Evolutionary conservation across 2,797 vertebrate genomes (phyloP), one percentile per base, ranked within the genome.

Genomic region (Selene dorsalis): DNA sequence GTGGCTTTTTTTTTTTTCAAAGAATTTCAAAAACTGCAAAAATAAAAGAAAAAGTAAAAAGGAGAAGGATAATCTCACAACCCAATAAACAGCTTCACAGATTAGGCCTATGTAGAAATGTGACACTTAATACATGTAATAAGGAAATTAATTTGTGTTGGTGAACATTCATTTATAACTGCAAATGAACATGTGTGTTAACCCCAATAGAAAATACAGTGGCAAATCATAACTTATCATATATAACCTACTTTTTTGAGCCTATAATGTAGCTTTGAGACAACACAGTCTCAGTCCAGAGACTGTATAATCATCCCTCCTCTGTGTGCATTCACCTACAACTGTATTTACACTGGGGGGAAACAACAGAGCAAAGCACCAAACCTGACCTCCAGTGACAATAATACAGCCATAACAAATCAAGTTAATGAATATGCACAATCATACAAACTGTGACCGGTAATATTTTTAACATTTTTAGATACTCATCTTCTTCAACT

Each of bases 351-450:
- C 61, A 81, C 38, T 70, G 13, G 3, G 13, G 2, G 22, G n/a
- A 82, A 61, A 20, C 56, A 65, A 57, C 57, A 65, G 30, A 62
- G 56, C 52, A 32, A 47, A 64, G 32, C n/a, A 18, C 55, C 65
- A 64, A 77, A 79, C 75, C 69, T 86, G 82, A 82, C 80, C 82
- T 84, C 76, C 20, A 67, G 57, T 59, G 18, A 75, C 70, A 18
- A 38, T n/a, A 66, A 69, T 13, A 68, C 72, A 64, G 58, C 68
- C 50, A 66, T 28, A 39, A 71, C 58, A 75, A 66, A 70, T 64
- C 61, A 74, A 75, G 18, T 62, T 57, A 20, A 88, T 89, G 73
- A 70, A 75, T 62, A 73, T 62, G 69, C 59, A 48, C 24, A 56
- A 14, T 48, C 45, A 56, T 47, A 60, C 63, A 83, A 73, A 73